Evolutionary conservation across 2,888 invertebrate genomes (phyloP), one percentile per base, ranked within the genome.

Genomic region (Pandemis corylana): DNA sequence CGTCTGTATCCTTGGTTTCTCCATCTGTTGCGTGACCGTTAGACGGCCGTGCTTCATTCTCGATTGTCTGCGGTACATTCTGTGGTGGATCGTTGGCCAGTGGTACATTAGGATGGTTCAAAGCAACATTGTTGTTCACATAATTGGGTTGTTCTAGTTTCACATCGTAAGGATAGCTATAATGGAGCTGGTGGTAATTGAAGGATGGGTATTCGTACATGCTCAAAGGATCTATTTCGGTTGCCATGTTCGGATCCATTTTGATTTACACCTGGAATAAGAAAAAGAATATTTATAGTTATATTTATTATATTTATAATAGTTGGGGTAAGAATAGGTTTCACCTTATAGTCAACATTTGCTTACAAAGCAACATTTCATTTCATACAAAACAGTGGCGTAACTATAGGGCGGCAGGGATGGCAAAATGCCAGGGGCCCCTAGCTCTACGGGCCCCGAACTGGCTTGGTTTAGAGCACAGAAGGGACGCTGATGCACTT

Each of bases 161-260:
- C 3, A 82, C 78, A 9, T 82, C 78, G 71, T 84, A 85, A 0
- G 77, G 75, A 68, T 83, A 85, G 0, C 49, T 13, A 69, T 74
- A 75, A 10, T 67, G 76, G 28, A 73, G 46, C 71, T 63, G 78
- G 53, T 72, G 69, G 73, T 79, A 82, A 3, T 83, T 77, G 7
- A 84, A 87, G 0, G 78, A 59, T 0, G 83, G 79, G 77, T 86
- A 87, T 7, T 87, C 88, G 7, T 89, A 91, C 0, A 81, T 83
- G 71, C 87, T 89, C 2, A 93, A 78, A 0, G 93, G 93, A 53
- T 93, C 93, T 0, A 90, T 68, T 4, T 92, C 91, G 59, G 85
- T 77, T 4, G 79, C 75, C 46, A 83, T 76, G 28, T 83, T 81
- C 49, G 76, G 72, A 49, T 85, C 88, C 88, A 89, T 90, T 77